Evolutionary conservation across 2,888 invertebrate species (phyloP).

Genomic region (Xestia c-nigrum): DNA sequence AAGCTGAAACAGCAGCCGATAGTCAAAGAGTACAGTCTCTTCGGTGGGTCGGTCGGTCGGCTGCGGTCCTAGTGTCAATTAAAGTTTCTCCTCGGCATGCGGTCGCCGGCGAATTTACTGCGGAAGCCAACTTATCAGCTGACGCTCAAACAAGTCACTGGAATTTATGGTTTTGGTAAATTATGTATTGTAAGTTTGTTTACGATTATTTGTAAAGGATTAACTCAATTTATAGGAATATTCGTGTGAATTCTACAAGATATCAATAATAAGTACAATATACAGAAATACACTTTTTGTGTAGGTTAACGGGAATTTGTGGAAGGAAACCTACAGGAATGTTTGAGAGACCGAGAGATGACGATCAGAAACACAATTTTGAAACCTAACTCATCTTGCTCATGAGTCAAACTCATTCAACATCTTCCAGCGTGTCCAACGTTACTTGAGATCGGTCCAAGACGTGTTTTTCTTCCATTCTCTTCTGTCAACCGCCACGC

Average conservation of each 20-base stretch:
- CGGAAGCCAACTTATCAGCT: slow-evolving; percentile 45
- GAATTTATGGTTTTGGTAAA: slow-evolving; percentile 43
- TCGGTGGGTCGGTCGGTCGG: slow-evolving; percentile 15
- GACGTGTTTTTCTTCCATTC: no score
- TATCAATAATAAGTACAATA: neutral
- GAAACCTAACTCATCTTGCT: neutral
- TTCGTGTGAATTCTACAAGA: neutral
- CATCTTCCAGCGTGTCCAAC: no score
- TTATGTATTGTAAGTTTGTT: slow-evolving; percentile 13
- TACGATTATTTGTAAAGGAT: neutral
- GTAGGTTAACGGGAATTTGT: neutral
- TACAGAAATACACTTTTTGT: neutral
- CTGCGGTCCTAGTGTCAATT: slow-evolving; percentile 64
- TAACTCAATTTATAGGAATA: neutral
- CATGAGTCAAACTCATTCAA: neutral
- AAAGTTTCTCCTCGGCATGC: slow-evolving; percentile 52
- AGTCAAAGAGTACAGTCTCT: slow-evolving; percentile 39
- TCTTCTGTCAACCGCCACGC: no score
- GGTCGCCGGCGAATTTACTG: slow-evolving; percentile 49
- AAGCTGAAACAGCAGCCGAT: slow-evolving; percentile 47
- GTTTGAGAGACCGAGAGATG: neutral
- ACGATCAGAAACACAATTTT: neutral
- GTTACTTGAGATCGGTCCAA: no score
- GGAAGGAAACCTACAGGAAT: neutral
- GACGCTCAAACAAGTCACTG: slow-evolving; percentile 40